Percentiles rank a stretch among this genome's conserved stretches.
These are phyloP conservation scores for Luehdorfia chinensis DNA, from an alignment of 1,140 invertebrate species.

Conservation along the genomic window DNA sequence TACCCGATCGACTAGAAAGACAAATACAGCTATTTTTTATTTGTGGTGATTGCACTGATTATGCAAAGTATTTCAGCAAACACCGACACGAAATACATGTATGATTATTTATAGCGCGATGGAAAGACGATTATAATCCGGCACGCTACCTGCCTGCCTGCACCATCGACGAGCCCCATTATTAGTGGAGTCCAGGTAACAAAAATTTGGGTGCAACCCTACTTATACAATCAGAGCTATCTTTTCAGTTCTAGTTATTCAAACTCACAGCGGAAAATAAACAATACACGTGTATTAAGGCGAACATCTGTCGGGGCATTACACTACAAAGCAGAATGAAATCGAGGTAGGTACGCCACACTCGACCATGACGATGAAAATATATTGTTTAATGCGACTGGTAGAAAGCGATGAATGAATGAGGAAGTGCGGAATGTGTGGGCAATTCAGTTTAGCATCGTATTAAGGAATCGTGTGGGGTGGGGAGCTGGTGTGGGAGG, in stretches of 20 bases:
- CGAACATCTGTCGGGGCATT: slow-evolving; percentile 14
- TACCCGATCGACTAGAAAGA: too few species aligned
- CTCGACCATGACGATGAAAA: slow-evolving; percentile 15
- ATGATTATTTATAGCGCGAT: too few species aligned
- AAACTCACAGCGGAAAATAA: slow-evolving; percentile 12
- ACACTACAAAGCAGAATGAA: slow-evolving; percentile 9
- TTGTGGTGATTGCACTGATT: too few species aligned
- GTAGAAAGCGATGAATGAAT: slow-evolving; percentile 35
- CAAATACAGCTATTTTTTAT: too few species aligned
- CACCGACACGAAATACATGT: too few species aligned
- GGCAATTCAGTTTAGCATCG: slow-evolving; percentile 33
- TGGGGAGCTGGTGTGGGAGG: slow-evolving; percentile 24
- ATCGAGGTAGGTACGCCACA: slow-evolving; percentile 9
- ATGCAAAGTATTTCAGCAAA: too few species aligned
- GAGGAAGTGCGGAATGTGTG: slow-evolving; percentile 35
- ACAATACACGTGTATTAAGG: slow-evolving; percentile 5
- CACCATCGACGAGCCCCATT: slow-evolving; percentile 5
- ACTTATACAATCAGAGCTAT: slow-evolving; percentile 9
- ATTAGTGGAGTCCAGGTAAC: slow-evolving; percentile 11
- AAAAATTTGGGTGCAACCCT: slow-evolving; percentile 14
- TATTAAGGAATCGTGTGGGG: slow-evolving; percentile 23
- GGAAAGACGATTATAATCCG: neutral
- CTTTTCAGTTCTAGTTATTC: neutral
- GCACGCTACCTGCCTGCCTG: slow-evolving; percentile 1
- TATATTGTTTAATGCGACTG: slow-evolving; percentile 21